Conservation (phyloP, 2,797 vertebrate genomes). For the Dermochelys coriacea region DNA sequence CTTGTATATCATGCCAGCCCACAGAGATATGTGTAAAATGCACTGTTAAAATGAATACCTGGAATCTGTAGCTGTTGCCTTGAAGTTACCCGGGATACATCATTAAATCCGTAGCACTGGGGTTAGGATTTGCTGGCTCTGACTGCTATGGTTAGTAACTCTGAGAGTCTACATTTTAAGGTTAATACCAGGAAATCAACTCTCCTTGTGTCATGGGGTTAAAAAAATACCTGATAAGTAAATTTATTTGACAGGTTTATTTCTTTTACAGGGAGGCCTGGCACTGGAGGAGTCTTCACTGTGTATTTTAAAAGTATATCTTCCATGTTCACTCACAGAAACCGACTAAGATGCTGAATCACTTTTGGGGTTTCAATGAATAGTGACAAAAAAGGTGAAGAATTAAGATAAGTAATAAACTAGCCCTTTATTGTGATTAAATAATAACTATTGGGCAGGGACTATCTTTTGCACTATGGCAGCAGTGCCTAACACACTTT, state of each 20-base stretch:
- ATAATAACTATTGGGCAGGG: neutral
- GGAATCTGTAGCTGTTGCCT: neutral
- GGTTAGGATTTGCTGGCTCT: neutral
- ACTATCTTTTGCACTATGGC: rapidly evolving
- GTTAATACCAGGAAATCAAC: slow-evolving; percentile 57
- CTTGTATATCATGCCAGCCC: neutral
- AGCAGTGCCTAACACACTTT: rapidly evolving
- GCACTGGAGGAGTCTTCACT: neutral
- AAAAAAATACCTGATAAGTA: slow-evolving; percentile 75
- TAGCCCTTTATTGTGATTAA: neutral
- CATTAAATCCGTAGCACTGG: neutral
- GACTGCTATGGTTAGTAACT: neutral
- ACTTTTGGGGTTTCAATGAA: neutral
- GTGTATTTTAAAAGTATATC: neutral
- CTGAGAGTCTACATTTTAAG: slow-evolving; percentile 57
- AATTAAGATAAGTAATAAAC: neutral
- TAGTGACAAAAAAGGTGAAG: neutral
- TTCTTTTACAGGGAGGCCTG: slow-evolving; percentile 38
- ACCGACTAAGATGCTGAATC: neutral
- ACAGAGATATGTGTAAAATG: neutral
- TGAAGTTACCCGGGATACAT: neutral
- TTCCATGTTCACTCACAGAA: neutral
- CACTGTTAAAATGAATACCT: neutral
- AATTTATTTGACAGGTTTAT: slow-evolving; percentile 68
- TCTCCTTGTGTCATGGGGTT: slow-evolving; percentile 52